Conservation (phyloP, 1,140 invertebrate genomes). For the Melipona quadrifasciata region DNA sequence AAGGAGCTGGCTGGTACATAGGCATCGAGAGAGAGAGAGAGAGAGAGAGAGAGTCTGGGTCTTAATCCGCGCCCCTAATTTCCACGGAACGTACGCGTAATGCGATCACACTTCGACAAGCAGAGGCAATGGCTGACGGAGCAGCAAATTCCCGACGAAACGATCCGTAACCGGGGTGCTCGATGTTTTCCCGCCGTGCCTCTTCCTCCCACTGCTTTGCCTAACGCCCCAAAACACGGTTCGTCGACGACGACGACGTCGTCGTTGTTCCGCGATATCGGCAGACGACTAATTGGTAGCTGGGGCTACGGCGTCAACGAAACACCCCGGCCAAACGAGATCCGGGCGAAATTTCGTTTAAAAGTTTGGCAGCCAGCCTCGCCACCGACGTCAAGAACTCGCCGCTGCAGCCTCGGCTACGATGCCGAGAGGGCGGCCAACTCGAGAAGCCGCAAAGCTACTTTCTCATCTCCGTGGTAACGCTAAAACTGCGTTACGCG, state of each 20-base stretch:
- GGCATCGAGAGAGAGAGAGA: neutral
- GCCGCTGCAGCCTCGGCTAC: neutral
- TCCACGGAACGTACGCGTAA: slow-evolving; percentile 59
- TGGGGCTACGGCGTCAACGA: slow-evolving; percentile 50
- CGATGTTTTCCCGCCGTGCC: slow-evolving; percentile 21
- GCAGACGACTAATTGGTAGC: slow-evolving; percentile 58
- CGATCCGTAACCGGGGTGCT: slow-evolving; percentile 41
- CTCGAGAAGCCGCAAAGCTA: slow-evolving; percentile 68
- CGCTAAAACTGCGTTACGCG: slow-evolving; percentile 71
- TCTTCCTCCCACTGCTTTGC: neutral
- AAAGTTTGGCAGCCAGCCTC: slow-evolving; percentile 65
- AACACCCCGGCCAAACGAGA: slow-evolving; percentile 67
- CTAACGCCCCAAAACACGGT: neutral
- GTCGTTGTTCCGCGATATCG: slow-evolving; percentile 54
- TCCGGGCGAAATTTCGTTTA: slow-evolving; percentile 71
- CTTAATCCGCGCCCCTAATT: slow-evolving; percentile 61
- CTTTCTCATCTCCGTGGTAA: slow-evolving; percentile 69
- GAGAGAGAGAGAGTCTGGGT: neutral
- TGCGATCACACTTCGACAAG: slow-evolving; percentile 55
- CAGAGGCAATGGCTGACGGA: slow-evolving; percentile 55
- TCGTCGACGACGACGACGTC: neutral
- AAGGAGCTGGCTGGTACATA: neutral
- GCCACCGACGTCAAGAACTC: slow-evolving; percentile 41
- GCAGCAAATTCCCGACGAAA: slow-evolving; percentile 50
- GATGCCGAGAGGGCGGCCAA: neutral